Base-by-base conservation (phyloP, 2,797 vertebrate genomes). In the Eulemur coronatus region DNA sequence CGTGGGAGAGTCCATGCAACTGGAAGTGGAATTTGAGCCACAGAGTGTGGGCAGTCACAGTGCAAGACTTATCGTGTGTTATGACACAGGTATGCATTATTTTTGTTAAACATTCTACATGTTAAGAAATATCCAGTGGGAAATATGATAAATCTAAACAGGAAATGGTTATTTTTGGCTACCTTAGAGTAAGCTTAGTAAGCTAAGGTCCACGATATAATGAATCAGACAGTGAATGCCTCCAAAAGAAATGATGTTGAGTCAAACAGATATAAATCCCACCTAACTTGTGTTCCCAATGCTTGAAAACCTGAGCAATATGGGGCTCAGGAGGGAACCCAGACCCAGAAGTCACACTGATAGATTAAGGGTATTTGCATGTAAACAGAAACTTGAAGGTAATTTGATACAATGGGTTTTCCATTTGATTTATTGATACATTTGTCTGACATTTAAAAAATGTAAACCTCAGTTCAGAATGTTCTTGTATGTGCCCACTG, bases 21-120 rank as follows among this genome's bases (percentile, higher is more conserved):
- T 99, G 70, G 99, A 98, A 1, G 98, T 99, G 91, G 95, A 98
- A n/a, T 99, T 99, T 95, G 98, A 99, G 28, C 99, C 99, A 0
- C 98, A 98, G 97, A 98, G 85, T 1, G 81, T 85, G 0, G 99
- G 99, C 65, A 97, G 98, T 84, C 98, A 99, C 93, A 97, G 9
- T 0, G 90, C 98, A 24, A 98, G 98, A 91, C 96, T 99, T 91
- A 48, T 97, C 6, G 98, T 99, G 85, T 97, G 97, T 96, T 99
- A 99, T 5, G 98, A 99, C 94, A 99, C 99, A 97, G 99, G 99
- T 99, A 95, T 97, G 98, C 38, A 35, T 72, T 79, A 67, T 69
- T 55, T 20, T n/a, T 41, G 13, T 81, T 43, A 35, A 94, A 72
- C 75, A 38, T 92, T 84, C 81, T 85, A 87, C 28, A 6, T n/a